A percentile compares a stretch with the other conserved stretches of the same genome.
Evolutionary conservation across 2,113 vertebrate genomes (phyloP).

Genomic region (Nematolebias whitei): DNA sequence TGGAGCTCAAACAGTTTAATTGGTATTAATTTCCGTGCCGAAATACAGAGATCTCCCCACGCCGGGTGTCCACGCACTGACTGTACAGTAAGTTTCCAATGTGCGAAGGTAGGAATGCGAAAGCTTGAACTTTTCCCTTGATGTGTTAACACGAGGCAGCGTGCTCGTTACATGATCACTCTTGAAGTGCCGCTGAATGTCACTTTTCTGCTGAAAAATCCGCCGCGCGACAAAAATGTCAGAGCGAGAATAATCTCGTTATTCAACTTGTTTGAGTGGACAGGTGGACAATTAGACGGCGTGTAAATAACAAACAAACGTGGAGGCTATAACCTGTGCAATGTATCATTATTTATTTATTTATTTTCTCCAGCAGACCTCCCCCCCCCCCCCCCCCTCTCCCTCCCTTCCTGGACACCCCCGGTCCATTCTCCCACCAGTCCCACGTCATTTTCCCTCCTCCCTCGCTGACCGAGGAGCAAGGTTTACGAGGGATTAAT

Average conservation of each 20-base stretch:
- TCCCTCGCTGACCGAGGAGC: conserved; percentile 73
- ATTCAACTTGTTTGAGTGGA: conserved; percentile 56
- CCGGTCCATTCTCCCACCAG: conserved; percentile 67
- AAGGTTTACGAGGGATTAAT: conserved; percentile 72
- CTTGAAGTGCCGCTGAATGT: conserved; percentile 26
- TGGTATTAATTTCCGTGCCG: conserved; percentile 30
- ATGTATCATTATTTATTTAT: conserved; percentile 50
- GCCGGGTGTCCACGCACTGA: conserved; percentile 63
- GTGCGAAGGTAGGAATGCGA: conserved; percentile 40
- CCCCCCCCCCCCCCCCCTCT: conserved; percentile 9
- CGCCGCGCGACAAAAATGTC: conserved; percentile 14
- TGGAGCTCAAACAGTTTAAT: conserved; percentile 37
- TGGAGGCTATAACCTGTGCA: conserved; percentile 20
- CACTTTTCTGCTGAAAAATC: conserved; percentile 7
- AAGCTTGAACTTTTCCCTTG: conserved; percentile 51
- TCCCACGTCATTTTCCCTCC: conserved; percentile 80
- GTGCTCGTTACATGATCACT: conserved; percentile 18
- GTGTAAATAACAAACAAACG: conserved; percentile 5
- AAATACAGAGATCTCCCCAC: conserved; percentile 53
- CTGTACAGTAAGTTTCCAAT: conserved; percentile 70
- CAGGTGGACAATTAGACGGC: conserved; percentile 35
- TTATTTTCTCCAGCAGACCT: conserved; percentile 22
- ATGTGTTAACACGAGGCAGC: conserved; percentile 13
- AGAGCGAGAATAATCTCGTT: conserved; percentile 33
- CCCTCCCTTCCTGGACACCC: conserved; percentile 73